A percentile compares a stretch with the other conserved stretches of the same genome.
These are phyloP conservation scores for Aegithalos caudatus DNA, from an alignment of 2,113 vertebrate genomes.

Conservation along the genomic window DNA sequence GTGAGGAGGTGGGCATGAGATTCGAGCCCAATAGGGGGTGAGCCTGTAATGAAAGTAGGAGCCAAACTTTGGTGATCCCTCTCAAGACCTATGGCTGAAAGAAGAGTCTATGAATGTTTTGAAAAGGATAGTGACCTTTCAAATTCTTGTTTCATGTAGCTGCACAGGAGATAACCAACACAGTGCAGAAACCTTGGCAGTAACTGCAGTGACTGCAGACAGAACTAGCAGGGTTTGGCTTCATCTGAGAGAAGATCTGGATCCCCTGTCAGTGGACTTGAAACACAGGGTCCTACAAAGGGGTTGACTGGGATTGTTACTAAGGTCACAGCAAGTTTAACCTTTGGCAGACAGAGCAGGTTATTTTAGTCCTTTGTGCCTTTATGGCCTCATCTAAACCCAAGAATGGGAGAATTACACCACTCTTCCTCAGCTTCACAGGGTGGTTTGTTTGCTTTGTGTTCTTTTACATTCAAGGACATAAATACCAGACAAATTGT, in stretches of 20 bases:
- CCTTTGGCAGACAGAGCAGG: neutral
- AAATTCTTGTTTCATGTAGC: neutral
- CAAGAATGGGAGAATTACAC: neutral
- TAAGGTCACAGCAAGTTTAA: neutral
- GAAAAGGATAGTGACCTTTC: neutral
- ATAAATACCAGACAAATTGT: neutral
- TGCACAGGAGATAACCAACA: neutral
- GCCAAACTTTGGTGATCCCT: neutral
- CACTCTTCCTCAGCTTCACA: neutral
- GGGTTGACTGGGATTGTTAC: accelerated
- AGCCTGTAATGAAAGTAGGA: neutral
- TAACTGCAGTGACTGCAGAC: neutral
- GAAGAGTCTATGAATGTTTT: neutral
- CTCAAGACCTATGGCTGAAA: accelerated
- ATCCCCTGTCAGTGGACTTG: neutral
- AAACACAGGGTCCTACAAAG: neutral
- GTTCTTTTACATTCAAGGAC: neutral
- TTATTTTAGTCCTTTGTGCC: neutral
- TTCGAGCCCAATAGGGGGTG: accelerated
- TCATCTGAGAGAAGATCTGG: neutral
- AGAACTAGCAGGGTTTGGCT: neutral
- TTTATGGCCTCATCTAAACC: neutral
- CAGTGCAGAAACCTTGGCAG: neutral
- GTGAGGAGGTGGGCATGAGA: neutral
- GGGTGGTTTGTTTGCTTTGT: neutral